Percentiles rank a stretch among this genome's conserved stretches.
Conservation (phyloP, 2,888 invertebrate species). For the Harpalus rubripes region DNA sequence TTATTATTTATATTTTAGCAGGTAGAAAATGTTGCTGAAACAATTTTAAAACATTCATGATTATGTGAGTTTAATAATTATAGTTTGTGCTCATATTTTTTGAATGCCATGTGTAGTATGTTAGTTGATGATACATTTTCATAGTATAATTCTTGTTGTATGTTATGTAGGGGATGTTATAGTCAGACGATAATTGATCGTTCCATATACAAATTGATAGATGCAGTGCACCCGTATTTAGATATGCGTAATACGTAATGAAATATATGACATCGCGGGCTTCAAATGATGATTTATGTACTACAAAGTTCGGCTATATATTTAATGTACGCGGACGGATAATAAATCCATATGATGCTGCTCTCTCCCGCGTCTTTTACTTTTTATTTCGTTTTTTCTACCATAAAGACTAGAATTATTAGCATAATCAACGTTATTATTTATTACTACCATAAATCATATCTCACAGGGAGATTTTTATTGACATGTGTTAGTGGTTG, state of each 20-base stretch:
- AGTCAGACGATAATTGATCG: neutral
- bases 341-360: conserved; percentile 6
- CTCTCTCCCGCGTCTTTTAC: conserved; percentile 24
- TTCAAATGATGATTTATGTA: conserved; percentile 58
- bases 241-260: conserved; percentile 54
- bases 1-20: too few relatives aligned
- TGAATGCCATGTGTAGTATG: too few relatives aligned
- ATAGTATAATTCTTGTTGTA: neutral
- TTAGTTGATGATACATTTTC: too few relatives aligned
- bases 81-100: too few relatives aligned
- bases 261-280: conserved; percentile 56
- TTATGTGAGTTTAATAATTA: too few relatives aligned
- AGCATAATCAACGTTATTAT: conserved; percentile 32
- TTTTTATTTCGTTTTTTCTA: conserved; percentile 7
- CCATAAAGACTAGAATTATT: conserved; percentile 37
- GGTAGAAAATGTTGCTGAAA: too few relatives aligned
- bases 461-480: neutral
- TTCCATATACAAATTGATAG: neutral
- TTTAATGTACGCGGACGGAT: conserved; percentile 37
- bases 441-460: conserved; percentile 2
- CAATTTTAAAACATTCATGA: too few relatives aligned
- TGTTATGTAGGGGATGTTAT: neutral
- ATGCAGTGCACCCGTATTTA: conserved; percentile 14
- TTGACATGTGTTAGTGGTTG: neutral
- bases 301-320: conserved; percentile 55